Percentiles rank a stretch among this genome's conserved stretches.
Conservation (phyloP, 2,113 vertebrate species). For the Lipophrys pholis region DNA sequence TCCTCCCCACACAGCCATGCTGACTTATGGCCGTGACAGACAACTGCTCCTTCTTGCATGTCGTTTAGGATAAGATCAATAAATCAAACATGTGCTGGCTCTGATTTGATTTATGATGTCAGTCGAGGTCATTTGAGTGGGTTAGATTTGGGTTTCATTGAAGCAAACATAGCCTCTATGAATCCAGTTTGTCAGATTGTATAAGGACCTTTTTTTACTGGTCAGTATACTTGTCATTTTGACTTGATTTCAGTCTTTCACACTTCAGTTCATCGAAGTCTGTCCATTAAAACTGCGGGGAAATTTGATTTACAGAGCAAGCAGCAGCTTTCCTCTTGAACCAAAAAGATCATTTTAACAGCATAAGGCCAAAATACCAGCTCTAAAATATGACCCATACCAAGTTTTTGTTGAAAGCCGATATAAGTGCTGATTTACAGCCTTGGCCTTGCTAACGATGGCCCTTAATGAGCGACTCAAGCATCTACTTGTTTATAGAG, state of each 20-base stretch:
- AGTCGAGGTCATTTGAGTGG: conserved; percentile 35
- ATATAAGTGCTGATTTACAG: conserved; percentile 82
- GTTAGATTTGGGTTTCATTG: conserved; percentile 47
- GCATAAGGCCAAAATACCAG: conserved; percentile 51
- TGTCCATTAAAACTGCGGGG: conserved; percentile 44
- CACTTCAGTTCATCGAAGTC: conserved; percentile 19
- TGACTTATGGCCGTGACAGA: conserved; percentile 50
- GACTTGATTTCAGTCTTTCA: conserved; percentile 36
- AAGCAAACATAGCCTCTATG: conserved; percentile 18
- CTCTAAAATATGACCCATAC: conserved; percentile 90
- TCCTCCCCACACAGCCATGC: conserved; percentile 34
- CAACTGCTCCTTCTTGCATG: conserved; percentile 48
- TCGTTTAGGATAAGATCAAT: conserved; percentile 52
- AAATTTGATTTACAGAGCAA: conserved; percentile 52
- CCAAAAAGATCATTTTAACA: conserved; percentile 67
- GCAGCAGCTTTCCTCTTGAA: conserved; percentile 47
- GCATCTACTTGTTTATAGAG: conserved; percentile 76
- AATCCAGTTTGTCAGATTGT: conserved; percentile 37
- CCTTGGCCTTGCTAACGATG: conserved; percentile 65
- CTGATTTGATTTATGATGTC: conserved; percentile 51
- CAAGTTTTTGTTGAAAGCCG: conserved; percentile 84
- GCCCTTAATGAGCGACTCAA: conserved; percentile 72
- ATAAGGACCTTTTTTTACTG: conserved; percentile 19
- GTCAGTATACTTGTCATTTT: conserved; percentile 23
- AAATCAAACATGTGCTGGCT: conserved; percentile 37